A percentile compares a stretch with the other conserved stretches of the same genome.
Conservation (phyloP, 1,140 invertebrate genomes). For the Drosophila virilis region DNA sequence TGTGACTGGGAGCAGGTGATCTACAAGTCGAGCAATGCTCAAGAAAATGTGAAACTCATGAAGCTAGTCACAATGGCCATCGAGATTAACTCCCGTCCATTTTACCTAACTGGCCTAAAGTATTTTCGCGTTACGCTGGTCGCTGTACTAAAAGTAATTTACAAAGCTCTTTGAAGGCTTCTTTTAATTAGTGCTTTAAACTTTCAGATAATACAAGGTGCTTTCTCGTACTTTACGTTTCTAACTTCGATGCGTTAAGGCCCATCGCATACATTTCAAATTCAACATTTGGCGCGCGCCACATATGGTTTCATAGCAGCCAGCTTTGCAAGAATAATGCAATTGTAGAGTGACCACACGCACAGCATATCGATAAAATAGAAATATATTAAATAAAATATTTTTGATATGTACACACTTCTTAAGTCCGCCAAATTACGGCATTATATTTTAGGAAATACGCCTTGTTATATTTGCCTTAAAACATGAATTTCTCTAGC, state of each 20-base stretch:
- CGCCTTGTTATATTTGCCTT: not conserved
- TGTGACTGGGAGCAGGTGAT: conserved; percentile 67
- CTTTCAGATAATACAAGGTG: conserved; percentile 65
- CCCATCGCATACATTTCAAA: not conserved
- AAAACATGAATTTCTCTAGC: conserved; percentile 28
- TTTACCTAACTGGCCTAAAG: conserved; percentile 62
- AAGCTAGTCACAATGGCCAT: conserved; percentile 62
- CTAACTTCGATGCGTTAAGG: conserved; percentile 61
- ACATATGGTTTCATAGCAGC: conserved; percentile 11
- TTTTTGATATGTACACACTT: conserved; percentile 25
- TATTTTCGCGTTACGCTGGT: conserved; percentile 66
- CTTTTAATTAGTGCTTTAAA: not conserved
- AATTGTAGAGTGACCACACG: conserved; percentile 1
- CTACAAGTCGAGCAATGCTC: conserved; percentile 42
- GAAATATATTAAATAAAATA: not conserved
- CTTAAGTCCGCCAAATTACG: conserved; percentile 32
- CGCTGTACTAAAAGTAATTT: conserved; percentile 60
- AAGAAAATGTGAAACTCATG: conserved; percentile 67
- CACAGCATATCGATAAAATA: conserved; percentile 2
- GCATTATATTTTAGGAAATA: conserved; percentile 23
- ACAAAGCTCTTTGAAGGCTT: not conserved
- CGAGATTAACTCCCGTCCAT: conserved; percentile 63
- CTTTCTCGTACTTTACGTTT: conserved; percentile 72
- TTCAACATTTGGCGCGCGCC: not conserved
- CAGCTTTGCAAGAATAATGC: not conserved